Percentiles rank a stretch among this genome's conserved stretches.
These are phyloP conservation scores for Corythornis vintsioides DNA, from an alignment of 2,113 vertebrate species.

Conservation along the genomic window DNA sequence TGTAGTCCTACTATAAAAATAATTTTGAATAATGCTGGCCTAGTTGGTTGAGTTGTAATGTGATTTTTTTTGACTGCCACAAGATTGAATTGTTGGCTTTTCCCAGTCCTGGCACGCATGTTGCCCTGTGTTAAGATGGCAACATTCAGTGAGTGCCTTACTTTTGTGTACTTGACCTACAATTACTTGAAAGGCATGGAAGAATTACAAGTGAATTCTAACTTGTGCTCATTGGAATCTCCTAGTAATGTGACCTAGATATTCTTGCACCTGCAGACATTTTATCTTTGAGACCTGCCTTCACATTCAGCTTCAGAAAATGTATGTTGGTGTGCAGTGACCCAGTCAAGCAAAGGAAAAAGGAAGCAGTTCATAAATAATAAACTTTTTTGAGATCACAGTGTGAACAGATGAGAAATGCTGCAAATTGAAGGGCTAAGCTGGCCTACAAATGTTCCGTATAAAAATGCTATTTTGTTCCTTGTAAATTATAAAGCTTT, in stretches of 20 bases:
- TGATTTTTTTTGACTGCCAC: not conserved
- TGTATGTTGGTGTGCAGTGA: not conserved
- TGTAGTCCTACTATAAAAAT: not conserved
- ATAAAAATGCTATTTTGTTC: conserved; percentile 2
- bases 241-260: not conserved
- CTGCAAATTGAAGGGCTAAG: not conserved
- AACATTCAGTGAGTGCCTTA: not conserved
- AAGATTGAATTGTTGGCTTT: not conserved
- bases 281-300: not conserved
- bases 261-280: not conserved
- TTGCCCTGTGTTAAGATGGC: not conserved
- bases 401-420: not conserved
- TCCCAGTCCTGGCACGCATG: not conserved
- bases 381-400: not conserved
- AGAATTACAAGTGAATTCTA: not conserved
- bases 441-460: not conserved
- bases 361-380: conserved; percentile 15
- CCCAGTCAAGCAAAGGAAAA: not conserved
- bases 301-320: conserved; percentile 17
- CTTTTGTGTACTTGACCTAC: not conserved
- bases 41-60: not conserved
- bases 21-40: not conserved
- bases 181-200: not conserved
- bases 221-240: not conserved
- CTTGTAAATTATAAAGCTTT: not conserved